These are phyloP conservation scores for Lutraria lutraria DNA, from an alignment of 2,888 invertebrate genomes.

Conservation along the genomic window DNA sequence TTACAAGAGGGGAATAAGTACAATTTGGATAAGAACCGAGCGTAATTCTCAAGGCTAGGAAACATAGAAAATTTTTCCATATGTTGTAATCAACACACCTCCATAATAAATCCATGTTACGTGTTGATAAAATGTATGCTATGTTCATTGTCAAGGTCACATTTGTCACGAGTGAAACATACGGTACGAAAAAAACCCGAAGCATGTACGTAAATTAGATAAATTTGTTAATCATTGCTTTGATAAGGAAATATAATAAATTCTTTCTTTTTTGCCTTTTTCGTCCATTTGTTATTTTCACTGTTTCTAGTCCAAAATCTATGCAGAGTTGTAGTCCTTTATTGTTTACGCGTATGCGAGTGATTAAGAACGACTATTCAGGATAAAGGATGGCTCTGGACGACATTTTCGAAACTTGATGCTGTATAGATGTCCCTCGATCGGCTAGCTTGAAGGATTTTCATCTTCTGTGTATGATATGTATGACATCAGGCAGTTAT, in stretches of 20 bases:
- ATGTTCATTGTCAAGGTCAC: background rate
- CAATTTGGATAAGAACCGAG: no score
- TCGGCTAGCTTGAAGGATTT: no score
- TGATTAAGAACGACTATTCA: no score
- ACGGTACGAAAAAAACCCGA: background rate
- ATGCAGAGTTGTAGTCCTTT: background rate
- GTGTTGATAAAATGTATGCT: background rate
- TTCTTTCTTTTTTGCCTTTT: background rate
- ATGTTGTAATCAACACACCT: background rate
- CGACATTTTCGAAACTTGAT: no score
- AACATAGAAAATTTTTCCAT: background rate
- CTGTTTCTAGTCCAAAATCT: background rate
- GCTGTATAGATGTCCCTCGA: no score
- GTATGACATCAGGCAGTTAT: no score
- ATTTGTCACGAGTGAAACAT: background rate
- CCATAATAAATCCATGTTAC: background rate
- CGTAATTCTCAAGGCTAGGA: background rate
- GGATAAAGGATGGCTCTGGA: no score
- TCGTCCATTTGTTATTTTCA: background rate
- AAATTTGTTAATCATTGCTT: background rate
- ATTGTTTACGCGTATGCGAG: background rate
- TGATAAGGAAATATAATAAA: background rate
- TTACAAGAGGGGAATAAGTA: no score
- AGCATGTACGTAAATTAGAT: background rate
- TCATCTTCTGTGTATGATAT: no score